Evolutionary conservation across 2,888 invertebrate genomes (phyloP), one percentile per base, ranked within the genome.

Genomic region (Timandra comae): DNA sequence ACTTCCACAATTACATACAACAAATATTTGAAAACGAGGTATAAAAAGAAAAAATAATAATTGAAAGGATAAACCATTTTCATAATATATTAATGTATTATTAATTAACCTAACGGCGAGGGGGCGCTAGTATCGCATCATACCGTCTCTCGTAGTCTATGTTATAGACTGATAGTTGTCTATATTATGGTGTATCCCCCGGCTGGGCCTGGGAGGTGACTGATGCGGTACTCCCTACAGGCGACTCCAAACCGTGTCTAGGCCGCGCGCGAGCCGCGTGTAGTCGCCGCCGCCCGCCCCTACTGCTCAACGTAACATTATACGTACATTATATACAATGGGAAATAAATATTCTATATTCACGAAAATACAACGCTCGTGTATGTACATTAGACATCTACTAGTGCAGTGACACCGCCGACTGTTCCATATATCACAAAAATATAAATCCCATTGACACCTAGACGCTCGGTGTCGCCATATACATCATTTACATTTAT

Each of bases 301-400:
- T 4, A 12, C 26, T 36, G 33, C 30, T 36, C 29, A 43, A 45
- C 31, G 52, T n/a, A n/a, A n/a, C 57, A 77, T 75, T 76, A 74
- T 71, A 80, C n/a, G n/a, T n/a, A n/a, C 80, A 79, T 76, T 84
- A 82, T 84, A 80, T 84, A 84, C 84, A 82, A 76, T 70, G 73
- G 71, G 77, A 79, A 81, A 82, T 80, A 82, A 80, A 82, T 82
- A 80, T 60, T 56, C 42, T 49, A 50, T 70, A 72, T 63, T 68
- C 72, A 77, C 73, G 78, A 73, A 63, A 56, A 69, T 69, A 70
- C 60, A 65, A 47, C 43, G 68, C 64, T 62, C 68, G 78, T 74
- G 75, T 82, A 81, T 81, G 65, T 81, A 80, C 80, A 79, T 58
- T 62, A 47, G 63, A 59, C 62, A 59, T 50, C 56, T 49, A 55